phyloP scores from a whole-genome alignment of 1,140 invertebrate genomes.

The Platyscapa corneri region DNA sequence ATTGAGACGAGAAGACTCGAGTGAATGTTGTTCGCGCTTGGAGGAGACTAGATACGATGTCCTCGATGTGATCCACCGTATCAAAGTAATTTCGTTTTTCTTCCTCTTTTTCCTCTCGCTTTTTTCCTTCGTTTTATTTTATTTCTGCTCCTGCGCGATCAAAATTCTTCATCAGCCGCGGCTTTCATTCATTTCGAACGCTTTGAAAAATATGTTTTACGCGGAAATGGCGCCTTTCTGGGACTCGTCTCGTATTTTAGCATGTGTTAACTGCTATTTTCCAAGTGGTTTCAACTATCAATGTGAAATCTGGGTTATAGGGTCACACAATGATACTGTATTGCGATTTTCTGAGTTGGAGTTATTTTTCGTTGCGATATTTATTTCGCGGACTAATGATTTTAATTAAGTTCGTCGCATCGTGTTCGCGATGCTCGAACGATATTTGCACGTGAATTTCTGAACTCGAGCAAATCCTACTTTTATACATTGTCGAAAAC shows the following conservation, averaged over 20 bases:
- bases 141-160: too few species aligned
- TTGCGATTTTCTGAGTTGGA: too few species aligned
- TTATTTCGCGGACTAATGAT: background rate
- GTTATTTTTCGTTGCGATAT: too few species aligned
- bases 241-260: too few species aligned
- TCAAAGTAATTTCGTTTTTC: background rate
- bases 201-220: background rate
- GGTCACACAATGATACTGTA: background rate
- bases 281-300: background rate
- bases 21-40: conserved; percentile 12
- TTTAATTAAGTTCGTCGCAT: background rate
- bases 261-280: background rate
- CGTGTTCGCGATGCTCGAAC: background rate
- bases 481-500: too few species aligned
- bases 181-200: too few species aligned
- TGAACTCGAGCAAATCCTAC: too few species aligned
- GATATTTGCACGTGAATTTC: too few species aligned
- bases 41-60: background rate
- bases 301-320: background rate
- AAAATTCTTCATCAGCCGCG: too few species aligned
- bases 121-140: background rate
- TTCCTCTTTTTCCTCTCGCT: background rate
- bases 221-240: too few species aligned
- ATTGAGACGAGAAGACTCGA: conserved; percentile 37
- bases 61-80: background rate